These are phyloP conservation scores for Melanostoma mellinum DNA, from an alignment of 2,888 invertebrate species.

Conservation along the genomic window DNA sequence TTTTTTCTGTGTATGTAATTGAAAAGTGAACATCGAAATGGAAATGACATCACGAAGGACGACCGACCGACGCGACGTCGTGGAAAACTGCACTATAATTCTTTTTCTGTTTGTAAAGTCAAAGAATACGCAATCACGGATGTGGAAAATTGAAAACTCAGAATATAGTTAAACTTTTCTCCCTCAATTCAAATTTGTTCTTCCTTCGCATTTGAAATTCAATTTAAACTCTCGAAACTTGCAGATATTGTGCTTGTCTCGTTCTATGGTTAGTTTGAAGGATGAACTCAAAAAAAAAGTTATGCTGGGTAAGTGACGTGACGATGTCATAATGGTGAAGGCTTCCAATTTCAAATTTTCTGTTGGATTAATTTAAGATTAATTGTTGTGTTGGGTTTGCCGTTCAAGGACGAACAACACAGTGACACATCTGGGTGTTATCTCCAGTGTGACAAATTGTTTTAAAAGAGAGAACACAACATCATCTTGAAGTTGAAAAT, in stretches of 20 bases:
- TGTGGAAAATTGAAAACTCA: slow-evolving; percentile 60
- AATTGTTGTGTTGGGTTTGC: slow-evolving; percentile 27
- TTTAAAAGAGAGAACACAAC: not conserved
- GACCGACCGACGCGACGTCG: not conserved
- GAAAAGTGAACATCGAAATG: slow-evolving; percentile 5
- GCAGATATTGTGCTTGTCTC: slow-evolving; percentile 8
- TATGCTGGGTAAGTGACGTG: slow-evolving; percentile 3
- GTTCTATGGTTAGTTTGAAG: no score
- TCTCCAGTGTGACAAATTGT: not conserved
- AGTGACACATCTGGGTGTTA: not conserved
- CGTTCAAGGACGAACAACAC: slow-evolving; percentile 8
- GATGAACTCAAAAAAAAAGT: not conserved
- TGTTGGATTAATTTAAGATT: slow-evolving; percentile 41
- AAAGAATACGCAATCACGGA: slow-evolving; percentile 43
- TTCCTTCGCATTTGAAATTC: slow-evolving; percentile 24
- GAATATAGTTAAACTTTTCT: slow-evolving; percentile 39
- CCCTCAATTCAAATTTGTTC: not conserved
- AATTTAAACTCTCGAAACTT: slow-evolving; percentile 28
- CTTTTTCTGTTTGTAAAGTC: slow-evolving; percentile 12
- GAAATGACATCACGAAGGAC: not conserved
- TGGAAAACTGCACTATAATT: slow-evolving; percentile 14
- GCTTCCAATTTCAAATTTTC: not conserved
- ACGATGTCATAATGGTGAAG: not conserved
- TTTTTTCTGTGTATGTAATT: not conserved
- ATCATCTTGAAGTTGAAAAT: not conserved